Conservation (phyloP, 1,140 invertebrate species). For the Micrasema longulum region DNA sequence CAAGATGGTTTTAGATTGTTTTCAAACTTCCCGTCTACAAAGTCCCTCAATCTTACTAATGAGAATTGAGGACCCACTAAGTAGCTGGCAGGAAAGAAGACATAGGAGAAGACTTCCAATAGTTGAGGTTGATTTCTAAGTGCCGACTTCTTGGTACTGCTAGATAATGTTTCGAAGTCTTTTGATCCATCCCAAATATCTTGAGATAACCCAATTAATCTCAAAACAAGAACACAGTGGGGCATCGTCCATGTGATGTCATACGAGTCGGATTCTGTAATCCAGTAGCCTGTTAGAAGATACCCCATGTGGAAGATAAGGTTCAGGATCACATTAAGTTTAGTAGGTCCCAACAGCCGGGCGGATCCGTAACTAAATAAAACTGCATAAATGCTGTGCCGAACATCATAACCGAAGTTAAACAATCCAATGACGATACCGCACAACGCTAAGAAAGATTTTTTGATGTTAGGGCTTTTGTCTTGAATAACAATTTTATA, state of each 20-base stretch:
- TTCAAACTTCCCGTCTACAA: conserved; percentile 76
- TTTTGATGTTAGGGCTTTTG: conserved; percentile 71
- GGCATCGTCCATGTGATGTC: conserved; percentile 97
- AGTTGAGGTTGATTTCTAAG: conserved; percentile 76
- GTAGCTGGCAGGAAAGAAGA: conserved; percentile 89
- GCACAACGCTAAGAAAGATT: conserved; percentile 79
- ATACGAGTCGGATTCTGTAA: conserved; percentile 83
- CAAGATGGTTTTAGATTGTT: conserved; percentile 64
- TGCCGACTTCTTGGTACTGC: conserved; percentile 78
- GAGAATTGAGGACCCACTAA: conserved; percentile 93
- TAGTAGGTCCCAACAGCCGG: conserved; percentile 70
- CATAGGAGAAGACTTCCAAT: conserved; percentile 84
- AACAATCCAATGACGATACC: conserved; percentile 81
- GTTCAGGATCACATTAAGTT: conserved; percentile 72
- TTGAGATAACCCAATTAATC: conserved; percentile 87
- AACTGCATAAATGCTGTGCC: conserved; percentile 80
- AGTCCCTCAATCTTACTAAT: conserved; percentile 84
- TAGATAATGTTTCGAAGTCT: conserved; percentile 73
- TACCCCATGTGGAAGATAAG: conserved; percentile 88
- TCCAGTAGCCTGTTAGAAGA: conserved; percentile 82
- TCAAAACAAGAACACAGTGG: conserved; percentile 89
- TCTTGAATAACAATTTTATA: conserved; percentile 67
- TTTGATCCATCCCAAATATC: conserved; percentile 87
- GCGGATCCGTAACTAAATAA: conserved; percentile 74
- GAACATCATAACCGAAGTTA: conserved; percentile 82